Base-by-base conservation (phyloP, 2,888 invertebrate species). In the Melanostoma scalare region DNA sequence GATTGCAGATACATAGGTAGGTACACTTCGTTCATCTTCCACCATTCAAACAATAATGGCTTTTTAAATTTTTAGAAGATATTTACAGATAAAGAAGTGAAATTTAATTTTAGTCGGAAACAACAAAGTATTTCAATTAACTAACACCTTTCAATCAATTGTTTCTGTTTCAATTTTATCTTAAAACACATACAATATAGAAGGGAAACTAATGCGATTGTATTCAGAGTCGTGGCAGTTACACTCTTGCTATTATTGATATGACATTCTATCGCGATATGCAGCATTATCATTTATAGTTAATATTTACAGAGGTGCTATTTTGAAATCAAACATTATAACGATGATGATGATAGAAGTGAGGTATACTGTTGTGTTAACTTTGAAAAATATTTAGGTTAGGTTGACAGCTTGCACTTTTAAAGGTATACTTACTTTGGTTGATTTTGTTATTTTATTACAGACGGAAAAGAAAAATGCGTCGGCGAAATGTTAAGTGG, bases 401-500 rank as follows among this genome's bases (percentile, higher is more conserved):
- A 63, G 38, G 50, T 63, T 63, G 48, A 48, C n/a, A 9, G 6
- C 5, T 4, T 33, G 31, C 31, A 52, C 8, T 20, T 48, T 20
- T 20, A 20, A 4, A 52, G 6, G 20, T 20, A n/a, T n/a, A 20
- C 20, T 20, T 20, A 20, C 5, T 20, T 3, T 10, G 36, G n/a
- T 30, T 1, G 4, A 31, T 50, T 2, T 38, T 2, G 5, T 38
- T 46, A 36, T 61, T 9, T 50, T 38, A 3, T 61, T 72, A 9
- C 72, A 72, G 73, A 31, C 6, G 38, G 1, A 46, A 6, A 20
- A 6, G 3, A 9, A 86, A 67, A 72, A 90, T 90, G 91, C 88
- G 90, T 58, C 88, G 90, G 31, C 89, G 90, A 10, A 90, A 90
- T 73, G 58, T 89, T 3, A 90, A 90, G 85, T 90, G 90, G 90